phyloP scores from a whole-genome alignment of 1,140 invertebrate species.

The Zaprionus capensis region DNA sequence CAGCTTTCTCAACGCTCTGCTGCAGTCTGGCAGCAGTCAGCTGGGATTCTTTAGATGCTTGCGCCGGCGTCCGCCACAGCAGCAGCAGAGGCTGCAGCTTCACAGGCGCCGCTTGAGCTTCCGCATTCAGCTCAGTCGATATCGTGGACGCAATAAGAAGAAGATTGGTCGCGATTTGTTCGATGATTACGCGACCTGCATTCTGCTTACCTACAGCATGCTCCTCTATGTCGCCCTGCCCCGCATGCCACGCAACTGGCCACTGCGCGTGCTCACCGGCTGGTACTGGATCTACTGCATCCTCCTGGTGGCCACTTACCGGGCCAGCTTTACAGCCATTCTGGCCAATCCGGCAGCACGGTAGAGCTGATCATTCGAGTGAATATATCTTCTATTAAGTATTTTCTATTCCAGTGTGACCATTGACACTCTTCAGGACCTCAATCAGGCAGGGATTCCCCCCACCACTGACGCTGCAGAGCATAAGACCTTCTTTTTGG shows the following conservation, averaged over 20 bases:
- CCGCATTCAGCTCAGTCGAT: constrained; percentile 54
- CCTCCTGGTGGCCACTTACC: constrained; percentile 90
- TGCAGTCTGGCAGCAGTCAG: constrained; percentile 11
- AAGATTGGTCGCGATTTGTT: constrained; percentile 86
- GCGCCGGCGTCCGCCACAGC: neutral
- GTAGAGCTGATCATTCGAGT: constrained; percentile 75
- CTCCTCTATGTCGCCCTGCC: constrained; percentile 90
- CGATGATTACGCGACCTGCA: constrained; percentile 88
- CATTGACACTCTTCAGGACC: constrained; percentile 89
- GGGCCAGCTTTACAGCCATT: constrained; percentile 93
- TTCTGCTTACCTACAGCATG: constrained; percentile 92
- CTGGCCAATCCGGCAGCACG: constrained; percentile 90
- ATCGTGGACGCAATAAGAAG: constrained; percentile 4
- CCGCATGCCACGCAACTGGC: constrained; percentile 90
- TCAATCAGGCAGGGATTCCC: constrained; percentile 87
- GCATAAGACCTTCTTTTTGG: constrained; percentile 88
- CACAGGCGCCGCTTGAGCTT: constrained; percentile 53
- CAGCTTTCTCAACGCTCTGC: constrained; percentile 64
- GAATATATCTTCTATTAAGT: too few relatives aligned
- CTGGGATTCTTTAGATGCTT: constrained; percentile 52
- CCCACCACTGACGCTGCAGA: constrained; percentile 89
- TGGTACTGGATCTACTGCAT: constrained; percentile 95
- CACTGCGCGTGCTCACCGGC: constrained; percentile 90
- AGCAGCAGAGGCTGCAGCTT: neutral
- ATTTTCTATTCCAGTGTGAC: constrained; percentile 86